Evolutionary conservation across 2,113 vertebrate species (phyloP).

Genomic region (Cathartes aura): DNA sequence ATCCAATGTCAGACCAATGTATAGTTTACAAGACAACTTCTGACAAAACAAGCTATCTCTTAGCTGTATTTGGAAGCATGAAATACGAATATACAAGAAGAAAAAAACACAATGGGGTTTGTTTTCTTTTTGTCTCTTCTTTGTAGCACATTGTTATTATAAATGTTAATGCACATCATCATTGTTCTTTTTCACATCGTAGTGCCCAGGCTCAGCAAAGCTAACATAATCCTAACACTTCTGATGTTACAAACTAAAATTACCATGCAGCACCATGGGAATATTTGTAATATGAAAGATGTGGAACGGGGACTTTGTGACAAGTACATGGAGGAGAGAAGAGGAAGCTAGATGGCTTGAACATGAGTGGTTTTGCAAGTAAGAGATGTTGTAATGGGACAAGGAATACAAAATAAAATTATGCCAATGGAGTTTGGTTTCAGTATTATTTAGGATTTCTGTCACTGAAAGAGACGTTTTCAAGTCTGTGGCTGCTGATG

Average conservation of each 20-base stretch:
- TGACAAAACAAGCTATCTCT: background rate
- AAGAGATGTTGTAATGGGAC: background rate
- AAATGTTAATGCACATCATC: background rate
- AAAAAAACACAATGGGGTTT: background rate
- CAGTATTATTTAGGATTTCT: constrained; percentile 48
- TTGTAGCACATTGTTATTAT: background rate
- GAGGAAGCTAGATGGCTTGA: background rate
- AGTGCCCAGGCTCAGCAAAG: constrained; percentile 2
- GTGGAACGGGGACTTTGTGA: background rate
- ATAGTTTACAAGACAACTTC: background rate
- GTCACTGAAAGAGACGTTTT: constrained; percentile 40
- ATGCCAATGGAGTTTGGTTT: background rate
- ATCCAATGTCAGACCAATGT: background rate
- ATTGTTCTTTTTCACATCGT: background rate
- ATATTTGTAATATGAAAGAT: constrained; percentile 20
- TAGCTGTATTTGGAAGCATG: background rate
- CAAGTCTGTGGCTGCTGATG: constrained; percentile 34
- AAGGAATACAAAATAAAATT: constrained; percentile 35
- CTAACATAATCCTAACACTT: constrained; percentile 10
- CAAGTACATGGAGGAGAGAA: background rate
- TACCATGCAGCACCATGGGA: background rate
- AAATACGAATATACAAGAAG: background rate
- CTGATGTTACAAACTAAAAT: constrained; percentile 25
- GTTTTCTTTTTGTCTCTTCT: background rate
- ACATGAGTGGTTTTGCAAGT: background rate